Percentiles rank a stretch among this genome's conserved stretches.
Evolutionary conservation across 2,797 vertebrate genomes (phyloP).

Genomic region (Uromys caudimaculatus): DNA sequence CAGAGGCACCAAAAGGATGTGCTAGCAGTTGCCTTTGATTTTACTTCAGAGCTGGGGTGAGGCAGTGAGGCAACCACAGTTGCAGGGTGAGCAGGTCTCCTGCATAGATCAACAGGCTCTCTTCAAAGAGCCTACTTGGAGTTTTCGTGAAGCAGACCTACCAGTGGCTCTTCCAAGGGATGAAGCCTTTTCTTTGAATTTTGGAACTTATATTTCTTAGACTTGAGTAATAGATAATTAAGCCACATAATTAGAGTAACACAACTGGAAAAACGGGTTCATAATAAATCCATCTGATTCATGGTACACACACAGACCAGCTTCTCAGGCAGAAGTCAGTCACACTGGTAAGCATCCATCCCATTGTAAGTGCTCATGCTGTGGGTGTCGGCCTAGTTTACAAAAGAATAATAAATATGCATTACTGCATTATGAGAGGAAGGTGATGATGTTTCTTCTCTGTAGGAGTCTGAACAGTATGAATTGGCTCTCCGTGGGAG

Average conservation of each 20-base stretch:
- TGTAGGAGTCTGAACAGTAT: background rate
- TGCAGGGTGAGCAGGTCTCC: background rate
- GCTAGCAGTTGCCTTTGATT: slow-evolving; percentile 12
- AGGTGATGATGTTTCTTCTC: background rate
- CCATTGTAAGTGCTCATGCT: background rate
- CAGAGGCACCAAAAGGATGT: no score
- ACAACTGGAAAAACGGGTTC: slow-evolving; percentile 69
- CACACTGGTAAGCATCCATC: background rate
- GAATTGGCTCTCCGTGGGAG: background rate
- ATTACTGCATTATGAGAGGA: background rate
- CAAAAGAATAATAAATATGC: background rate
- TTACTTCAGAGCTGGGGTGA: background rate
- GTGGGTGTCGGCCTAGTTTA: background rate
- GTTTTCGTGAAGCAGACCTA: background rate
- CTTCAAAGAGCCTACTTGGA: background rate
- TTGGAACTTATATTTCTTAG: slow-evolving; percentile 55
- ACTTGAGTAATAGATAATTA: slow-evolving; percentile 65
- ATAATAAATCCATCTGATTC: slow-evolving; percentile 42
- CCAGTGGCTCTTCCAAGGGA: slow-evolving; percentile 34
- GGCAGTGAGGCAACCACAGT: background rate
- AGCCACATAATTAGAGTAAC: slow-evolving; percentile 49
- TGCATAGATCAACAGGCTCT: background rate
- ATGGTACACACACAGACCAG: background rate
- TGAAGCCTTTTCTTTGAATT: slow-evolving; percentile 65
- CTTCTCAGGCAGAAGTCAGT: background rate